Evolutionary conservation across 2,888 invertebrate species (phyloP), one percentile per base, ranked within the genome.

Genomic region (Leptothorax acervorum): DNA sequence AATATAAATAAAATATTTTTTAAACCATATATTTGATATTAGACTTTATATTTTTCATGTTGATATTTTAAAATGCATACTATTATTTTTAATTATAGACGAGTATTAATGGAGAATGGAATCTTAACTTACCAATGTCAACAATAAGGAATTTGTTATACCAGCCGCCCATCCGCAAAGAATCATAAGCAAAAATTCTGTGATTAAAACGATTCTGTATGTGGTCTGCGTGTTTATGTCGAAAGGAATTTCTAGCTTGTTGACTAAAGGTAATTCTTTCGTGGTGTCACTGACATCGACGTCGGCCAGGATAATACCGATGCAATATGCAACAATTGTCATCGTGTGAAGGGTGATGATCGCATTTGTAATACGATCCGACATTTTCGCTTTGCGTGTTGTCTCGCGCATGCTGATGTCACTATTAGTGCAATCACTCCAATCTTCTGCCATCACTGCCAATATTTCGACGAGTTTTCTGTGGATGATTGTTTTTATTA

Each of bases 181-280:
- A n/a, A 70, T 5, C 57, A 85, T 73, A 57, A 78, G 53, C 11
- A 87, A 4, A 28, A 84, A 78, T 42, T 87, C 78, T 0, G 9
- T 8, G 5, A 57, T 31, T 35, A 84, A 28, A 35, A 87, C 23
- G 2, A 78, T 23, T 66, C 88, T 87, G 45, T 88, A 83, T n/a
- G 15, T 48, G 0, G 68, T 70, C 2, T 83, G 81, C 3, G 28
- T 42, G 12, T 55, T 73, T 35, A 66, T 81, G 3, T 70, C 60
- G 39, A 88, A 73, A 2, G 88, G 84, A 8, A 88, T 55, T n/a
- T 88, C 73, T 63, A 88, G 31, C n/a, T 86, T 88, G 3, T 84
- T 15, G 23, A 83, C 3, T 11, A 4, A 60, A 9, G 57, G 78
- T 3, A 70, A 1, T 15, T 71, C 73, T 45, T 15, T 48, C 6